A percentile compares a stretch with the other conserved stretches of the same genome.
Evolutionary conservation across 1,140 invertebrate genomes (phyloP).

Genomic region (Himalopsyche phryganea): DNA sequence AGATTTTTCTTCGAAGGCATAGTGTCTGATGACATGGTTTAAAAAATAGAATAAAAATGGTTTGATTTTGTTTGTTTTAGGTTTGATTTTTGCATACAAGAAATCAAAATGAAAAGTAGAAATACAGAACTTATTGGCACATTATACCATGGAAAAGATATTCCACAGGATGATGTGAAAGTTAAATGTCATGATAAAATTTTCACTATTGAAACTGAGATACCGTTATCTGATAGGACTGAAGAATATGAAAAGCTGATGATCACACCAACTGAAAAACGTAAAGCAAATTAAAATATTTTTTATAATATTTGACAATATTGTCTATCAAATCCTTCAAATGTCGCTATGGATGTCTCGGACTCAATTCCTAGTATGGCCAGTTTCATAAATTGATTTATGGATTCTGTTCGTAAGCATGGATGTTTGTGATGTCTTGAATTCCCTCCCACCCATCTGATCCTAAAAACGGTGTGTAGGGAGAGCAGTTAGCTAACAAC

Average conservation of each 20-base stretch:
- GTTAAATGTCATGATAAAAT: constrained; percentile 60
- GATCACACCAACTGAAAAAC: constrained; percentile 38
- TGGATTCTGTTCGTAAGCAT: too few relatives aligned
- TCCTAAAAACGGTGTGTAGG: too few relatives aligned
- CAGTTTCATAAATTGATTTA: too few relatives aligned
- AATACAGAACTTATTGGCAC: constrained; percentile 45
- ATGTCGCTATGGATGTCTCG: too few relatives aligned
- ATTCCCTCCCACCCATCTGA: too few relatives aligned
- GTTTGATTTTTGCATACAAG: constrained; percentile 54
- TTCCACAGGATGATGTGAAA: constrained; percentile 55
- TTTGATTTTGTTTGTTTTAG: constrained; percentile 37
- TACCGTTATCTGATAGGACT: constrained; percentile 42
- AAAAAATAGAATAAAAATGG: not conserved
- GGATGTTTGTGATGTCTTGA: too few relatives aligned
- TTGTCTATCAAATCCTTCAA: too few relatives aligned
- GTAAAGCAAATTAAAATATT: constrained; percentile 35
- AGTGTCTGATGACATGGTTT: not conserved
- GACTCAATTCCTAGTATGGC: too few relatives aligned
- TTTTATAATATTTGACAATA: too few relatives aligned
- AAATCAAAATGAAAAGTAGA: constrained; percentile 42
- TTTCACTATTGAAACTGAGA: constrained; percentile 58
- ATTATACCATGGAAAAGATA: constrained; percentile 47
- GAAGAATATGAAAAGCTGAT: constrained; percentile 40
- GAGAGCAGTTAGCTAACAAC: too few relatives aligned
- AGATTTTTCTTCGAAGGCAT: not conserved